Evolutionary conservation across 2,888 invertebrate genomes (phyloP), one percentile per base, ranked within the genome.

Genomic region (Calameuta idolon): DNA sequence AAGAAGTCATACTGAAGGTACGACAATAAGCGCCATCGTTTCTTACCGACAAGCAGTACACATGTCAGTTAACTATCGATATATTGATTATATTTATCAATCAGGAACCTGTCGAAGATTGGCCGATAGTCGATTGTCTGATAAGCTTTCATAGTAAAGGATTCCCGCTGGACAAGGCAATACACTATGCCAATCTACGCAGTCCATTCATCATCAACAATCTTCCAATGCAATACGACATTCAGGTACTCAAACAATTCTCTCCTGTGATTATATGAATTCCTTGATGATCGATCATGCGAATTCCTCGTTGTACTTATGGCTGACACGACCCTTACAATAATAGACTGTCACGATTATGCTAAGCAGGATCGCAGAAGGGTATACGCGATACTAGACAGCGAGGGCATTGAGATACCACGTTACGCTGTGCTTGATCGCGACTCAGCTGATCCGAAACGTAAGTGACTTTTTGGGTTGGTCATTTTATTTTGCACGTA

Each of bases 101-200:
- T 69, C 77, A 97, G 96, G 96, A 97, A 92, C 96, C 98, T 1
- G 98, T 99, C 33, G 99, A 99, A 91, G 96, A 98, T 90, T 99
- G 99, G 99, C 99, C 99, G 2, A 93, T 96, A 76, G 98, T 98
- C 90, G 99, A 99, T 92, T 99, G 99, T 90, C 94, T 99, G 75
- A 98, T 99, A 88, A 98, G 99, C 77, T 99, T 99, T 92, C 98
- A 99, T 92, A 99, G 99, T 5, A 98, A 98, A 92, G 99, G 99
- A 69, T 99, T 99, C 92, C 99, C 99, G 0, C 93, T 99, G 82
- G 98, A 98, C 89, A 99, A 99, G 93, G 99, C 99, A 37, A 98
- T 99, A 87, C 96, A 96, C 88, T 99, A 99, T 92, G 97, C 98
- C 77, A 96, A 96, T 88, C 93, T 99, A 79, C 94, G 98, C 84